A percentile compares a stretch with the other conserved stretches of the same genome.
Evolutionary conservation across 2,888 invertebrate species (phyloP).

Genomic region (Monochamus alternatus): DNA sequence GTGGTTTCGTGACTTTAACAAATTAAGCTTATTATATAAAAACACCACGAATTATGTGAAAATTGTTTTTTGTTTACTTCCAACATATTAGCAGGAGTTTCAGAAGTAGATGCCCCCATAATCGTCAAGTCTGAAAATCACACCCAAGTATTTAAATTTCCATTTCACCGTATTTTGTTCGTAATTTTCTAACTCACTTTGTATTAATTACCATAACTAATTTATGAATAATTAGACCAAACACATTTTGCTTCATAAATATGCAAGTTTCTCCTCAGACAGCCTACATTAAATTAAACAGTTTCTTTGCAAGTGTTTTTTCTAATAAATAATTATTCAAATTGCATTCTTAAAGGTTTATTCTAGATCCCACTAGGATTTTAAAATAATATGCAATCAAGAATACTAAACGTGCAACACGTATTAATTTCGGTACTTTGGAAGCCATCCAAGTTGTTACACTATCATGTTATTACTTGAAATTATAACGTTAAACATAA

Average conservation of each 20-base stretch:
- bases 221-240: slow-evolving; percentile 58
- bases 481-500: slow-evolving; percentile 13
- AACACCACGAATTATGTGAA: too few species aligned
- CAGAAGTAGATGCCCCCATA: neutral
- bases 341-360: slow-evolving; percentile 3
- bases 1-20: too few species aligned
- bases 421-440: slow-evolving; percentile 20
- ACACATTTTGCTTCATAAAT: slow-evolving; percentile 58
- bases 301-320: slow-evolving; percentile 24
- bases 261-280: slow-evolving; percentile 51
- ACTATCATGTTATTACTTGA: slow-evolving; percentile 10
- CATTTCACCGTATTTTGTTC: slow-evolving; percentile 53
- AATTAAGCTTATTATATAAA: too few species aligned
- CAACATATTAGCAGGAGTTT: too few species aligned
- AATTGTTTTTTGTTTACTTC: too few species aligned
- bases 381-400: slow-evolving; percentile 11
- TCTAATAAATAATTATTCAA: slow-evolving; percentile 22
- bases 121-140: slow-evolving; percentile 39
- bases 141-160: slow-evolving; percentile 57
- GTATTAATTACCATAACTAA: slow-evolving; percentile 61
- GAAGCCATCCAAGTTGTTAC: slow-evolving; percentile 15
- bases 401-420: slow-evolving; percentile 17
- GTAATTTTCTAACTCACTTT: slow-evolving; percentile 52
- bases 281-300: slow-evolving; percentile 29
- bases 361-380: neutral